Conservation (phyloP, 2,888 invertebrate genomes). For the Tachina fera region DNA sequence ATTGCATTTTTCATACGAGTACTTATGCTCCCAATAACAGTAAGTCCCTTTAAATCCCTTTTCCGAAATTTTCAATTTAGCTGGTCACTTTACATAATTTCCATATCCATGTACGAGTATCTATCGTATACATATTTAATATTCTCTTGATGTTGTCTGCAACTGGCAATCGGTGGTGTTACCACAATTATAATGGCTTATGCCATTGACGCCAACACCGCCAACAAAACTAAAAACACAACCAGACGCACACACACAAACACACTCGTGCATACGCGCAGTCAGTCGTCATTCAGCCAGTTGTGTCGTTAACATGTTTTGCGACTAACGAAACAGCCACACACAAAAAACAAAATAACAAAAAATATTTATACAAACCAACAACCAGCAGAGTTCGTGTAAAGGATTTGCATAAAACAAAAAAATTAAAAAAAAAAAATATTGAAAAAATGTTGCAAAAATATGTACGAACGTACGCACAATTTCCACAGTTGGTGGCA, state of each 20-base stretch:
- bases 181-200: conserved; percentile 72
- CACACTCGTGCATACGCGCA: conserved; percentile 6
- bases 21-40: too few relatives aligned
- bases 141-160: conserved; percentile 69
- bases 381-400: conserved; percentile 18
- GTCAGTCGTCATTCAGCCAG: conserved; percentile 20
- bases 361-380: conserved; percentile 53
- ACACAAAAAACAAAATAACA: conserved; percentile 45
- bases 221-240: conserved; percentile 62
- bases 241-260: neutral
- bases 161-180: conserved; percentile 71
- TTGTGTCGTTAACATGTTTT: conserved; percentile 65
- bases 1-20: too few relatives aligned
- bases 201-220: conserved; percentile 72
- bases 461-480: conserved; percentile 60
- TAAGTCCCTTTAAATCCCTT: too few relatives aligned
- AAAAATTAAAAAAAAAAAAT: neutral
- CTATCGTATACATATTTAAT: conserved; percentile 53
- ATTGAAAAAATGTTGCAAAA: neutral
- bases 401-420: conserved; percentile 69
- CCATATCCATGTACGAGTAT: conserved; percentile 23
- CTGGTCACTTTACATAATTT: conserved; percentile 35
- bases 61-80: neutral
- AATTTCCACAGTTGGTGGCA: conserved; percentile 71
- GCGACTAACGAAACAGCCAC: conserved; percentile 56